Evolutionary conservation across 2,113 vertebrate species (phyloP).

Genomic region (Rhagologus leucostigma): DNA sequence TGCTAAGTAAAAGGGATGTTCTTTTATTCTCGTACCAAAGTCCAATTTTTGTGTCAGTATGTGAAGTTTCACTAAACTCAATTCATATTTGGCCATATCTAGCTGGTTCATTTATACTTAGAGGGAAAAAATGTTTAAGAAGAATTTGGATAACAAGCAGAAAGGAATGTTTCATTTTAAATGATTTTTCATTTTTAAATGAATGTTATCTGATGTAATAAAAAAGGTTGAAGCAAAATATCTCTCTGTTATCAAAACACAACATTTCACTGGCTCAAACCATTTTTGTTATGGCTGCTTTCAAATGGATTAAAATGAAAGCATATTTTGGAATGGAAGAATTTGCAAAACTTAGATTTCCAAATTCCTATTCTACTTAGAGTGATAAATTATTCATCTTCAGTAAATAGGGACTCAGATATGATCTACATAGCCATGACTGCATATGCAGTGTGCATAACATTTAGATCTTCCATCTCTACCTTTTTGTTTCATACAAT

Average conservation of each 20-base stretch:
- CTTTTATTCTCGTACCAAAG: not conserved
- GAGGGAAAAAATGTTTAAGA: not conserved
- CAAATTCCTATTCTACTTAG: not conserved
- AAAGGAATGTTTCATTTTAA: conserved; percentile 46
- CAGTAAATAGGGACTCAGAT: not conserved
- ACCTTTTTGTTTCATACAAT: not conserved
- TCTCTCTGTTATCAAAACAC: conserved; percentile 39
- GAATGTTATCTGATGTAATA: conserved; percentile 34
- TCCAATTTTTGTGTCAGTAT: not conserved
- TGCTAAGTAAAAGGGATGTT: not conserved
- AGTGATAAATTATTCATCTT: not conserved
- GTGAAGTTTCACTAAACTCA: not conserved
- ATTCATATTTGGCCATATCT: not conserved
- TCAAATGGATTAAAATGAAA: conserved; percentile 14
- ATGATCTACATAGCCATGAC: not conserved
- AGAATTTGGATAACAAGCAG: not conserved
- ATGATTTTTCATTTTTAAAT: conserved; percentile 39
- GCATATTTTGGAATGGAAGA: conserved; percentile 8
- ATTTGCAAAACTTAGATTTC: conserved; percentile 18
- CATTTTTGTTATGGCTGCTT: conserved; percentile 51
- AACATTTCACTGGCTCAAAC: conserved; percentile 12
- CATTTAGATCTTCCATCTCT: not conserved
- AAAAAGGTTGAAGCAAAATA: conserved; percentile 36
- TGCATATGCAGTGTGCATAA: not conserved
- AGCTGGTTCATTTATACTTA: not conserved